Evolutionary conservation across 2,888 invertebrate species (phyloP).

Genomic region (Machimus rusticus): DNA sequence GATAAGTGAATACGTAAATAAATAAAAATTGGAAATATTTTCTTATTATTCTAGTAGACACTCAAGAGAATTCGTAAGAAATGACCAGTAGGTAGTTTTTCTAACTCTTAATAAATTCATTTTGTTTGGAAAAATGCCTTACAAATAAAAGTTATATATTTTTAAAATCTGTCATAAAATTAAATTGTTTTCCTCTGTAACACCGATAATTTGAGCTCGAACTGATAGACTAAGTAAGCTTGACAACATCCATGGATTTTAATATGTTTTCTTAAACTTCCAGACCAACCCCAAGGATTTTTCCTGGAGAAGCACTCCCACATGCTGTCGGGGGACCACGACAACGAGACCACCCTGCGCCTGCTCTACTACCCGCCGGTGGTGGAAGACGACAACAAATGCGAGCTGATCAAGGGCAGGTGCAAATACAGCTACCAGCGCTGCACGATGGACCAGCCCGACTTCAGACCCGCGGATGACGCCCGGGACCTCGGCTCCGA

Average conservation of each 20-base stretch:
- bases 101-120: background rate
- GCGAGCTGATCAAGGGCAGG: slow-evolving; percentile 62
- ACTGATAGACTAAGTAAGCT: background rate
- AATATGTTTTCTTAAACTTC: slow-evolving; percentile 5
- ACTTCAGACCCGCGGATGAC: slow-evolving; percentile 60
- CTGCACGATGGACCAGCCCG: slow-evolving; percentile 59
- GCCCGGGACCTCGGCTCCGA: slow-evolving; percentile 50
- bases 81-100: too few relatives aligned
- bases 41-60: too few relatives aligned
- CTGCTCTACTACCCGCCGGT: slow-evolving; percentile 77
- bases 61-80: too few relatives aligned
- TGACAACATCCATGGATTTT: background rate
- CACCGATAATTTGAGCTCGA: background rate
- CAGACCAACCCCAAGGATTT: slow-evolving; percentile 69
- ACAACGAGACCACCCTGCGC: slow-evolving; percentile 73
- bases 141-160: background rate
- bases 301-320: slow-evolving; percentile 72
- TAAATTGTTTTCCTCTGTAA: background rate
- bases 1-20: too few relatives aligned
- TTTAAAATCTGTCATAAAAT: background rate
- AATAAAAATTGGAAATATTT: too few relatives aligned
- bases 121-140: background rate
- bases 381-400: slow-evolving; percentile 68
- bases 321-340: slow-evolving; percentile 70
- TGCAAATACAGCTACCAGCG: slow-evolving; percentile 63